These are phyloP conservation scores for Acleris cristana DNA, from an alignment of 2,888 invertebrate genomes.

Conservation along the genomic window DNA sequence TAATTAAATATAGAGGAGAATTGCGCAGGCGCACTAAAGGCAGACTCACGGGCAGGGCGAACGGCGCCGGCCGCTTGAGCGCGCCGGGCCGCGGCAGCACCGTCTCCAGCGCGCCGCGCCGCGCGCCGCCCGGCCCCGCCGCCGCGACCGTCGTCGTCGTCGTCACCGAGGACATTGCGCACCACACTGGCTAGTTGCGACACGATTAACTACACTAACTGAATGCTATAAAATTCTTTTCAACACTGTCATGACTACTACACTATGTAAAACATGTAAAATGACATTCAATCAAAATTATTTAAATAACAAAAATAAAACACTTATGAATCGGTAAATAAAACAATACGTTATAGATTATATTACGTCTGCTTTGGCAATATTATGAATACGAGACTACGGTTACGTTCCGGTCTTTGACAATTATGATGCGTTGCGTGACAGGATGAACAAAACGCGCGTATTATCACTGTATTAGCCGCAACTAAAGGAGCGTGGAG, in stretches of 20 bases:
- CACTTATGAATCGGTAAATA: not conserved
- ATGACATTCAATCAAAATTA: not conserved
- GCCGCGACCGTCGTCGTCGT: conserved; percentile 72
- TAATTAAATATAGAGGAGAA: too few species aligned
- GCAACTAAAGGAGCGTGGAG: conserved; percentile 42
- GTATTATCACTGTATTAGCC: conserved; percentile 15
- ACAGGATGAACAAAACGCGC: conserved; percentile 6
- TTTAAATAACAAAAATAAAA: not conserved
- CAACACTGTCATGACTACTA: conserved; percentile 18
- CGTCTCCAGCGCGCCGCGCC: conserved; percentile 56
- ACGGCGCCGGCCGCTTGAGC: conserved; percentile 46
- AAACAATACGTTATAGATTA: not conserved
- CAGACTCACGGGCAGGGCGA: conserved; percentile 55
- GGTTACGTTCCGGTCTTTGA: conserved; percentile 4
- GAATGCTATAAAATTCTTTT: conserved; percentile 8
- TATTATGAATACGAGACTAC: not conserved
- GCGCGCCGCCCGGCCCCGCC: conserved; percentile 69
- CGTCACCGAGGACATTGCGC: conserved; percentile 72
- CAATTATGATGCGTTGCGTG: not conserved
- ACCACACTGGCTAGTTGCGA: conserved; percentile 28
- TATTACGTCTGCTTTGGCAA: not conserved
- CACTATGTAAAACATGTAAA: not conserved
- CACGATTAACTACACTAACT: not conserved
- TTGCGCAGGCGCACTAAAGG: too few species aligned
- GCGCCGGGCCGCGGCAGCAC: conserved; percentile 20